These are phyloP conservation scores for Danio kyathit DNA, from an alignment of 2,797 vertebrate genomes.

Conservation along the genomic window DNA sequence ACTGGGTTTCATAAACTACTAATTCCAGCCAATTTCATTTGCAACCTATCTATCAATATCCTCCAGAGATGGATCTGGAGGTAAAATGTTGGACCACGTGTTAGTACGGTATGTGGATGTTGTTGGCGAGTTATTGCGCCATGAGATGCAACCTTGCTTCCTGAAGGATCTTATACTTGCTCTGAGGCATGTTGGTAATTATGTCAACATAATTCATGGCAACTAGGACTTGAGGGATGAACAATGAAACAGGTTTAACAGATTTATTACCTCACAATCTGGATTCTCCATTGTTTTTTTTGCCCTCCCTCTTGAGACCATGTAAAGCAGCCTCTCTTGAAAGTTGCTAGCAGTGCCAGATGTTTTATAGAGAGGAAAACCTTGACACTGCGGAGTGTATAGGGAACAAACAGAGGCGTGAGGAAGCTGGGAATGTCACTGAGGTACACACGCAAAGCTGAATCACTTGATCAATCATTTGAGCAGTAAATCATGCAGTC, in stretches of 20 bases:
- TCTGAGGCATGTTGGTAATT: slow-evolving; percentile 65
- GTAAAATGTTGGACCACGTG: slow-evolving; percentile 28
- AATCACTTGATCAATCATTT: slow-evolving; percentile 46
- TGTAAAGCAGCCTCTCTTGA: slow-evolving; percentile 59
- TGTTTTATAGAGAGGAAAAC: slow-evolving; percentile 62
- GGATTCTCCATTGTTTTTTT: slow-evolving; percentile 45
- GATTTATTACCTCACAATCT: slow-evolving; percentile 71
- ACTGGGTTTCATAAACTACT: not conserved
- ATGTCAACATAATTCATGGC: slow-evolving; percentile 71
- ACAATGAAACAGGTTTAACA: slow-evolving; percentile 60
- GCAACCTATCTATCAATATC: slow-evolving; percentile 51
- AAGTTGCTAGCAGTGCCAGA: slow-evolving; percentile 56
- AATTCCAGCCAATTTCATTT: slow-evolving; percentile 37
- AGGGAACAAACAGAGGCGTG: slow-evolving; percentile 46
- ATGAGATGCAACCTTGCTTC: slow-evolving; percentile 63
- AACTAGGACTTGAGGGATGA: slow-evolving; percentile 59
- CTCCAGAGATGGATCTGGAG: slow-evolving; percentile 22
- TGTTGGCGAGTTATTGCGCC: slow-evolving; percentile 52
- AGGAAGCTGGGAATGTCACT: slow-evolving; percentile 53
- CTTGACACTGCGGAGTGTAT: slow-evolving; percentile 57
- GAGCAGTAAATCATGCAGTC: not conserved
- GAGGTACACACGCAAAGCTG: slow-evolving; percentile 29
- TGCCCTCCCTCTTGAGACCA: slow-evolving; percentile 42
- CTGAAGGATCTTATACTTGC: slow-evolving; percentile 61
- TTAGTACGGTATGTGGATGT: slow-evolving; percentile 26